Percentiles rank a stretch among this genome's conserved stretches.
phyloP scores from a whole-genome alignment of 2,113 vertebrate species.

The Chloropsis hardwickii region DNA sequence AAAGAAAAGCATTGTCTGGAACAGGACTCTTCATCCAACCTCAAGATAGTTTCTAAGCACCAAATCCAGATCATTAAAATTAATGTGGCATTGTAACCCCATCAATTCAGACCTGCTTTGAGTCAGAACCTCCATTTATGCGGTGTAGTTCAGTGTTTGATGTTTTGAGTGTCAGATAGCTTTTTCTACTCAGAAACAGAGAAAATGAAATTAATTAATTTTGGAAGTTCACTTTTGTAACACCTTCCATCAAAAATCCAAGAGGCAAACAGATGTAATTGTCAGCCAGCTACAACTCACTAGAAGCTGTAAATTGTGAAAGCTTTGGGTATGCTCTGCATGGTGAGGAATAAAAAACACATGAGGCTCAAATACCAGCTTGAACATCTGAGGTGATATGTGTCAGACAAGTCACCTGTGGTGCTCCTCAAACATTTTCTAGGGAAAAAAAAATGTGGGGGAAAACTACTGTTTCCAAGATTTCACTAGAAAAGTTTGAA shows the following conservation, averaged over 20 bases:
- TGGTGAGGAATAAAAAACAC: background rate
- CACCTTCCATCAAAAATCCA: background rate
- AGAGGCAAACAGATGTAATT: background rate
- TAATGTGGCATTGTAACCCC: background rate
- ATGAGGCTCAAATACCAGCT: background rate
- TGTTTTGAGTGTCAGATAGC: background rate
- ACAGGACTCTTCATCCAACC: background rate
- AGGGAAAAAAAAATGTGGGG: fast-evolving
- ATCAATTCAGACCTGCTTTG: background rate
- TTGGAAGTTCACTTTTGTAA: background rate
- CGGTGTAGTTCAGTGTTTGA: background rate
- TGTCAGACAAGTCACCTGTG: background rate
- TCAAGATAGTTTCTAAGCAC: background rate
- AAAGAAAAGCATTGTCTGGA: background rate
- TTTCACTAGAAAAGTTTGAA: background rate
- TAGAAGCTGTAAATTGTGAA: background rate
- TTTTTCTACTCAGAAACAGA: background rate
- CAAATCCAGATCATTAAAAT: background rate
- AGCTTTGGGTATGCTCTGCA: background rate
- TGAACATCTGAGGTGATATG: background rate
- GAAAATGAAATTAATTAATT: background rate
- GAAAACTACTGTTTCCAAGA: background rate
- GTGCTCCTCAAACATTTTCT: background rate
- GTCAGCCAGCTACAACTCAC: background rate
- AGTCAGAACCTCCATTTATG: background rate